Percentiles rank a stretch among this genome's conserved stretches.
These are phyloP conservation scores for Lynx canadensis DNA, from an alignment of 2,113 vertebrate species.

Conservation along the genomic window DNA sequence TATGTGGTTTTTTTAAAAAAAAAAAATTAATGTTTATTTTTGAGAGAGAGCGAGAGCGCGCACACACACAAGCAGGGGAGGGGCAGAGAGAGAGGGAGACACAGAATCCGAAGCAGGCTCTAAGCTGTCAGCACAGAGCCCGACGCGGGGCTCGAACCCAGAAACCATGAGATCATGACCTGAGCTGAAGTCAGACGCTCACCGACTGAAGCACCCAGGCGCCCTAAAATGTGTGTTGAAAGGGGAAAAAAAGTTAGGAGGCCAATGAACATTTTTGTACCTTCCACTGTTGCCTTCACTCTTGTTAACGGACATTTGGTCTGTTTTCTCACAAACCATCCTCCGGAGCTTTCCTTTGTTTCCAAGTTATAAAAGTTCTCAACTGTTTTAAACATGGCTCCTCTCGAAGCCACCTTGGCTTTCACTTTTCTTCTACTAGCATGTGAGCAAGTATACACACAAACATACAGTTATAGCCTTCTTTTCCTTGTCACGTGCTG, in stretches of 20 bases:
- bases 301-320: neutral
- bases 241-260: neutral
- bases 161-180: no score
- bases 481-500: neutral
- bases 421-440: neutral
- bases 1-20: no score
- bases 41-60: no score
- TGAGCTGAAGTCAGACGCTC: no score
- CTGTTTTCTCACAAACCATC: neutral
- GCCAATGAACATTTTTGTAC: neutral
- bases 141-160: no score
- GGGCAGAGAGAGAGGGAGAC: no score
- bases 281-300: constrained; percentile 9
- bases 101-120: no score
- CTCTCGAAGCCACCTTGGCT: neutral
- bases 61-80: no score
- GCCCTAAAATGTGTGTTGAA: neutral
- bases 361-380: neutral
- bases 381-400: neutral
- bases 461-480: neutral
- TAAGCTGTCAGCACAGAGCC: no score
- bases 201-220: no score
- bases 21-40: no score
- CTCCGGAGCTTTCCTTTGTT: neutral
- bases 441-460: neutral